These are phyloP conservation scores for Trididemnum nubilum DNA, from an alignment of 23 tunicate species.

Conservation along the genomic window DNA sequence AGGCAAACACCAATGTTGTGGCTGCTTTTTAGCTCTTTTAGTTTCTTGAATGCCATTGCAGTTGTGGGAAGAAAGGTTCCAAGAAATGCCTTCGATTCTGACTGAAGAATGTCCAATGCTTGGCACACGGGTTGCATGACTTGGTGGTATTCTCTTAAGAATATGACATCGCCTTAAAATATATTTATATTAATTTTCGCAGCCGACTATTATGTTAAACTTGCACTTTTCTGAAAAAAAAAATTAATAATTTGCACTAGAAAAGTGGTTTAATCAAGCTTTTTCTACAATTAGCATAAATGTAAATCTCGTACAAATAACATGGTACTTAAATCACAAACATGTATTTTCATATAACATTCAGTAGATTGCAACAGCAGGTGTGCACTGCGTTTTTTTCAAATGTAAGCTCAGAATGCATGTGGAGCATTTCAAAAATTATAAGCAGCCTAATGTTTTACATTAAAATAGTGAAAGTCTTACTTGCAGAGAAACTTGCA, in stretches of 20 bases:
- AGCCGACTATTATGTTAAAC: too few relatives aligned
- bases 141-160: background rate
- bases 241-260: too few relatives aligned
- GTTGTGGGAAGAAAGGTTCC: background rate
- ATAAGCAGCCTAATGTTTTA: background rate
- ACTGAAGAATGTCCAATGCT: conserved; percentile 28
- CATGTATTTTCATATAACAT: too few relatives aligned
- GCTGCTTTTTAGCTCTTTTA: conserved; percentile 1
- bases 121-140: conserved; percentile 17
- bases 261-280: too few relatives aligned
- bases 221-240: too few relatives aligned
- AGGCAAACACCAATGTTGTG: conserved; percentile 2
- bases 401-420: background rate
- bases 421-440: background rate
- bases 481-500: background rate
- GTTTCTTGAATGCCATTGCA: background rate
- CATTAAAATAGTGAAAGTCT: background rate
- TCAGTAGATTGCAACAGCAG: background rate
- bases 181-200: too few relatives aligned
- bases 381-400: too few relatives aligned
- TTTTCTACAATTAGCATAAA: too few relatives aligned
- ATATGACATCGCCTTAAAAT: too few relatives aligned
- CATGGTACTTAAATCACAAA: too few relatives aligned
- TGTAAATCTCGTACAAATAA: too few relatives aligned
- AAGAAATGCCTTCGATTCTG: conserved; percentile 10